Conservation (phyloP, 2,888 invertebrate species). For the Hirtodrosophila alboralis region DNA sequence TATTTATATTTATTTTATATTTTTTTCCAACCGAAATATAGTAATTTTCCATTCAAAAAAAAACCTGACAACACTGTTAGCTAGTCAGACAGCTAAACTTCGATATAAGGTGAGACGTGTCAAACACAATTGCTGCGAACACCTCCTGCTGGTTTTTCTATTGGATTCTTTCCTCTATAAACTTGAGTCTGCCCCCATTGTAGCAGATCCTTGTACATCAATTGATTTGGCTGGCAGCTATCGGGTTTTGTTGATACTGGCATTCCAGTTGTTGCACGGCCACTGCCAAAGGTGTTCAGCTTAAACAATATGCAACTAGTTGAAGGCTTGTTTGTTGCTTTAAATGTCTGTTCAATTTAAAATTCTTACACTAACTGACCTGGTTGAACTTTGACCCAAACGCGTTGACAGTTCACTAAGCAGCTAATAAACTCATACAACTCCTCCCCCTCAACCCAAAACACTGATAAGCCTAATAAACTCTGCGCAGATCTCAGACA, state of each 20-base stretch:
- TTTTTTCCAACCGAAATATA: no score
- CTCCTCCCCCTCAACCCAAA: not conserved
- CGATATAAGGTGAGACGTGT: constrained; percentile 11
- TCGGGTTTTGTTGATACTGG: not conserved
- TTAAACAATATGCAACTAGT: constrained; percentile 8
- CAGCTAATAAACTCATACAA: constrained; percentile 59
- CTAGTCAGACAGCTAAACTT: not conserved
- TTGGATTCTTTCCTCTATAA: not conserved
- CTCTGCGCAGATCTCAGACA: constrained; percentile 38
- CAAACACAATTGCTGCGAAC: constrained; percentile 11
- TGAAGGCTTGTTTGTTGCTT: constrained; percentile 8
- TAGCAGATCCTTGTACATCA: constrained; percentile 4
- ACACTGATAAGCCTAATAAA: constrained; percentile 67
- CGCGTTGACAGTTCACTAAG: constrained; percentile 23
- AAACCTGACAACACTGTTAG: no score
- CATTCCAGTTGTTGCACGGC: constrained; percentile 1
- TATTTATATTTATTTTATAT: no score
- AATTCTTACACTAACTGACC: no score
- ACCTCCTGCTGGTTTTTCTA: constrained; percentile 10
- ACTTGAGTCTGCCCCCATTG: not conserved
- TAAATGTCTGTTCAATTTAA: no score
- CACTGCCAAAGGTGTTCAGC: not conserved
- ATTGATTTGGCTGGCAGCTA: constrained; percentile 7
- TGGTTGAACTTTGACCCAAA: constrained; percentile 10
- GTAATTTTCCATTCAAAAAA: no score